Conservation (phyloP, 2,113 vertebrate species). For the Antechinus stuartii region DNA sequence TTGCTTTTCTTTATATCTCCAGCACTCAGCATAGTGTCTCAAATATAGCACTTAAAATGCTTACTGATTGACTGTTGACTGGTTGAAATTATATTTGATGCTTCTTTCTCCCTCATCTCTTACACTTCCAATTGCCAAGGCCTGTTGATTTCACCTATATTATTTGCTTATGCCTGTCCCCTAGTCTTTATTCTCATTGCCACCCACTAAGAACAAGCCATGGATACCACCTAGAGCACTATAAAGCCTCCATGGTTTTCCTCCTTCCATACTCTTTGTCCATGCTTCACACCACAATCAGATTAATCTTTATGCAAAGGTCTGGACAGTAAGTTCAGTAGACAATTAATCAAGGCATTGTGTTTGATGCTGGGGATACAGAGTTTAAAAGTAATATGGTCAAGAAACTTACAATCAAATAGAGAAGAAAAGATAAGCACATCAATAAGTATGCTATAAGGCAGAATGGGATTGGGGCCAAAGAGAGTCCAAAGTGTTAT, state of each 20-base stretch:
- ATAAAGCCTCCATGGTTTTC: neutral
- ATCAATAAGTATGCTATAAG: neutral
- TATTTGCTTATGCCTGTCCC: neutral
- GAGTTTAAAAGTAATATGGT: neutral
- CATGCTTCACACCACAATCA: neutral
- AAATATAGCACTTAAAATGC: neutral
- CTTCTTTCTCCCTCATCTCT: neutral
- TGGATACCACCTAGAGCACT: neutral
- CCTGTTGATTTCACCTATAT: neutral
- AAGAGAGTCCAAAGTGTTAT: neutral
- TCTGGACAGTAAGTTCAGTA: neutral
- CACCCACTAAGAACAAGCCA: neutral
- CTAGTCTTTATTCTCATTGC: neutral
- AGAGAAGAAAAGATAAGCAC: neutral
- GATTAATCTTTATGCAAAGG: neutral
- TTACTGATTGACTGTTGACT: neutral
- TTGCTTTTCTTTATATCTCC: neutral
- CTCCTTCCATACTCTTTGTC: neutral
- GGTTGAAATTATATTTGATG: neutral
- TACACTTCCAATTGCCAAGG: neutral
- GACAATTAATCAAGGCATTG: neutral
- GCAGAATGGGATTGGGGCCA: neutral
- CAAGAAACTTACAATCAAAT: neutral
- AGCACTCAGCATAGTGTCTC: neutral
- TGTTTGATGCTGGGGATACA: neutral